These are phyloP conservation scores for Carcinoscorpius rotundicauda DNA, from an alignment of 1,140 invertebrate genomes.

Conservation along the genomic window DNA sequence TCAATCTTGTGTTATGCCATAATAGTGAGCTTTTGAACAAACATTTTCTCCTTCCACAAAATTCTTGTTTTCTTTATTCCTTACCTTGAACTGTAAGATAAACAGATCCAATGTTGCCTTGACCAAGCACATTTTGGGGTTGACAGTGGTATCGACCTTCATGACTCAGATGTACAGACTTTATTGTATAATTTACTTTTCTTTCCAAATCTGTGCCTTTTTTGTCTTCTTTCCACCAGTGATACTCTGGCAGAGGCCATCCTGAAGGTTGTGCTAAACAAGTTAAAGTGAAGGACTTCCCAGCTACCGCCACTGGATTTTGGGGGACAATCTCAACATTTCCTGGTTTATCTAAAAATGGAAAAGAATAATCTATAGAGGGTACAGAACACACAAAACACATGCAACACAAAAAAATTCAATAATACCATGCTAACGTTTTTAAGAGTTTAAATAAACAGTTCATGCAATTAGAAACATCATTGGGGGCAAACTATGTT, in stretches of 20 bases:
- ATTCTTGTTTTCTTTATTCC: background rate
- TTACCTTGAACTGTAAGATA: constrained; percentile 57
- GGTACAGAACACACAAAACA: background rate
- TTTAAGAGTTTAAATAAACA: background rate
- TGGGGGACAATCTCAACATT: constrained; percentile 66
- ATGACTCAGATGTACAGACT: constrained; percentile 61
- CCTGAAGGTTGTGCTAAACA: constrained; percentile 75
- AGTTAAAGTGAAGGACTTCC: constrained; percentile 64
- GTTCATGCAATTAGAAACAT: background rate
- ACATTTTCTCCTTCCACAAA: too few relatives aligned
- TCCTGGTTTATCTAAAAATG: constrained; percentile 55
- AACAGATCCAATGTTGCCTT: constrained; percentile 65
- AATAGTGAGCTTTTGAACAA: background rate
- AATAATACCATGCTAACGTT: background rate
- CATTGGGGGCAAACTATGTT: background rate
- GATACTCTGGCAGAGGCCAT: constrained; percentile 72
- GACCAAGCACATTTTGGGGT: constrained; percentile 74
- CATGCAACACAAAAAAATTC: background rate
- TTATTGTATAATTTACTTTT: constrained; percentile 70
- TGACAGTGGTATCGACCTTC: constrained; percentile 83
- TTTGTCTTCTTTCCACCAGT: constrained; percentile 68
- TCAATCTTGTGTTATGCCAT: background rate
- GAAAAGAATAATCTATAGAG: background rate
- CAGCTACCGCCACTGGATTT: constrained; percentile 69
- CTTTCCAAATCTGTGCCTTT: constrained; percentile 45